Percentiles rank a stretch among this genome's conserved stretches.
These are phyloP conservation scores for Dreissena polymorpha DNA, from an alignment of 1,140 invertebrate genomes.

Conservation along the genomic window DNA sequence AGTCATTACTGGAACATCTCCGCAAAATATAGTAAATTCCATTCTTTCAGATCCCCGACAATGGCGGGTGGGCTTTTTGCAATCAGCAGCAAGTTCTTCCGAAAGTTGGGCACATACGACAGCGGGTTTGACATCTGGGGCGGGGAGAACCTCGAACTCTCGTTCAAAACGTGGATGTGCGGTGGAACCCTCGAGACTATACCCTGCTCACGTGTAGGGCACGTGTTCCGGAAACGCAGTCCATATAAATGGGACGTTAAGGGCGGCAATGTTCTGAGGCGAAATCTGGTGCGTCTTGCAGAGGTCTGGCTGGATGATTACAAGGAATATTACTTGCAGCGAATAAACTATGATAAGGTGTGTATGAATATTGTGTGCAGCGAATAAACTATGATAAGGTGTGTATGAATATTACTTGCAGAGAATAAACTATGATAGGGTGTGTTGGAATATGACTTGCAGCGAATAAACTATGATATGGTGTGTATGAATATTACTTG, in stretches of 20 bases:
- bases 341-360: conserved; percentile 96
- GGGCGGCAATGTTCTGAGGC: conserved; percentile 67
- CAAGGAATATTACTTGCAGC: conserved; percentile 88
- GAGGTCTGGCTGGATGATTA: conserved; percentile 94
- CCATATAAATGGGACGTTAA: conserved; percentile 87
- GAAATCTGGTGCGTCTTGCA: conserved; percentile 79
- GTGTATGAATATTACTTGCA: too few species aligned
- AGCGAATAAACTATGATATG: too few species aligned
- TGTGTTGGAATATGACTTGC: too few species aligned
- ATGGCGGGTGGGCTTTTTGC: conserved; percentile 92
- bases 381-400: too few species aligned
- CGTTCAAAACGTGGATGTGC: conserved; percentile 98
- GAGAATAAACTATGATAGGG: too few species aligned
- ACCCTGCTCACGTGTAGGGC: conserved; percentile 98
- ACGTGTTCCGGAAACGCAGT: conserved; percentile 97
- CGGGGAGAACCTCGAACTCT: conserved; percentile 98
- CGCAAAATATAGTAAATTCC: not conserved
- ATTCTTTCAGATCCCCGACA: conserved; percentile 88
- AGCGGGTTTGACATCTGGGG: conserved; percentile 89
- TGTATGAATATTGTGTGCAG: too few species aligned
- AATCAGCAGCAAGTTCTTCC: conserved; percentile 93
- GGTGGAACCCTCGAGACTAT: conserved; percentile 96
- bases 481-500: too few species aligned
- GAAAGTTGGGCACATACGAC: conserved; percentile 86
- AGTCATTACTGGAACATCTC: too few species aligned